Conservation (phyloP, 2,797 vertebrate genomes). For the Paedocypris micromegethes region DNA sequence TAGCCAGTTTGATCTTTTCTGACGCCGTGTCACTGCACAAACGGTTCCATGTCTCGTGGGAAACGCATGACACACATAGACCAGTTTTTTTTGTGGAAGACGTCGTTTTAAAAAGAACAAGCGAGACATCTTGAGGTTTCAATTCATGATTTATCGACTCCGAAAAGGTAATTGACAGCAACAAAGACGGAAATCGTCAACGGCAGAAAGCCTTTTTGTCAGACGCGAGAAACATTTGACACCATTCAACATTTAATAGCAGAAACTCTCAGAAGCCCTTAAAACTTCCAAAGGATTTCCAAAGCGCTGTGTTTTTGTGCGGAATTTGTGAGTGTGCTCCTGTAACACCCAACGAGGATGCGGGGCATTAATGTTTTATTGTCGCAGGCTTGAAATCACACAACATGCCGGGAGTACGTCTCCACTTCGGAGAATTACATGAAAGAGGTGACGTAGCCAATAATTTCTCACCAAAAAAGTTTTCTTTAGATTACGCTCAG, state of each 20-base stretch:
- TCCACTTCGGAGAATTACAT: conserved; percentile 53
- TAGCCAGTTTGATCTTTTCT: conserved; percentile 9
- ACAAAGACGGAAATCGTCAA: neutral
- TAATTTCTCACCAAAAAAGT: no score
- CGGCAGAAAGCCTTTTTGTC: conserved; percentile 10
- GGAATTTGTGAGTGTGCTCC: conserved; percentile 35
- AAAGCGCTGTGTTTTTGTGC: conserved; percentile 42
- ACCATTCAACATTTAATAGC: conserved; percentile 22
- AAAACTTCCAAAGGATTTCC: conserved; percentile 30
- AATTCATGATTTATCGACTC: neutral
- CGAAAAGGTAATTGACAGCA: conserved; percentile 6
- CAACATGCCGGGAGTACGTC: conserved; percentile 44
- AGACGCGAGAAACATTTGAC: conserved; percentile 19
- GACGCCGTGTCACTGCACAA: neutral
- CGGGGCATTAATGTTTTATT: conserved; percentile 45
- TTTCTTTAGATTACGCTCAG: no score
- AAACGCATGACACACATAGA: neutral
- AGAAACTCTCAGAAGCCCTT: neutral
- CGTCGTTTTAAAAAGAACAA: neutral
- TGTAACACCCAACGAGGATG: conserved; percentile 21
- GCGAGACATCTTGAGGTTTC: neutral
- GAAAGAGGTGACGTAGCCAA: conserved; percentile 45
- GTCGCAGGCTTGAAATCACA: conserved; percentile 38
- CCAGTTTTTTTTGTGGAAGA: neutral
- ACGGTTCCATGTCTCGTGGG: neutral